A percentile compares a stretch with the other conserved stretches of the same genome.
phyloP scores from a whole-genome alignment of 2,797 vertebrate genomes.

The Clarias fuscus region DNA sequence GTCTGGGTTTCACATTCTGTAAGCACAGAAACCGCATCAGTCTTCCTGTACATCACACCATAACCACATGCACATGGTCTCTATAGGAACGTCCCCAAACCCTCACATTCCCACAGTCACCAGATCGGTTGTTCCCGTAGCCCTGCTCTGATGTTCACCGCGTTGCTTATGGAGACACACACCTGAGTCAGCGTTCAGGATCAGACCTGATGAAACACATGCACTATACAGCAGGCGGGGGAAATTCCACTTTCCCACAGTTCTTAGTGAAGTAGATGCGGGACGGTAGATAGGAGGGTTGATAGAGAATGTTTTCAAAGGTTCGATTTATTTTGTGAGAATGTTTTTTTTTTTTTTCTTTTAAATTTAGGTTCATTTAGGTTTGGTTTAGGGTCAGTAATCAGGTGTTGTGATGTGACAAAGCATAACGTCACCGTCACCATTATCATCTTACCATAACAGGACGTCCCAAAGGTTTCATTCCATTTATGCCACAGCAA shows the following conservation, averaged over 20 bases:
- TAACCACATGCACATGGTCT: neutral
- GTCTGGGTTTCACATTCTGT: neutral
- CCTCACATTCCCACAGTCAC: constrained; percentile 6
- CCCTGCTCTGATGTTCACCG: neutral
- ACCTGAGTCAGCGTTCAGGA: constrained; percentile 7
- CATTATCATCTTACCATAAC: neutral
- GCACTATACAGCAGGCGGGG: neutral
- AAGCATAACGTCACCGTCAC: neutral
- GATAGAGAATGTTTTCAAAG: neutral
- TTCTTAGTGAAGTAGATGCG: neutral
- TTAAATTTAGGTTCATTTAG: neutral
- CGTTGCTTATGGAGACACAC: neutral
- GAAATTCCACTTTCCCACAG: neutral
- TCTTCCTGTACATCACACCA: neutral
- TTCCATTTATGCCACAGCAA: neutral
- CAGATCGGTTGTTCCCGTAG: neutral
- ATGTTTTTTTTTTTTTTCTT: neutral
- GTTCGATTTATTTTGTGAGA: neutral
- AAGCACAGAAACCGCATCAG: neutral
- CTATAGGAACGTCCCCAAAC: neutral
- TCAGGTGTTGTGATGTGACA: neutral
- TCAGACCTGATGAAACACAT: neutral
- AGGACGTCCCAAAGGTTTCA: too few species aligned
- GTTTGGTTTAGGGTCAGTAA: neutral
- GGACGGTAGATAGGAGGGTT: neutral